phyloP scores from a whole-genome alignment of 1,140 invertebrate genomes.

The Andricus grossulariae region DNA sequence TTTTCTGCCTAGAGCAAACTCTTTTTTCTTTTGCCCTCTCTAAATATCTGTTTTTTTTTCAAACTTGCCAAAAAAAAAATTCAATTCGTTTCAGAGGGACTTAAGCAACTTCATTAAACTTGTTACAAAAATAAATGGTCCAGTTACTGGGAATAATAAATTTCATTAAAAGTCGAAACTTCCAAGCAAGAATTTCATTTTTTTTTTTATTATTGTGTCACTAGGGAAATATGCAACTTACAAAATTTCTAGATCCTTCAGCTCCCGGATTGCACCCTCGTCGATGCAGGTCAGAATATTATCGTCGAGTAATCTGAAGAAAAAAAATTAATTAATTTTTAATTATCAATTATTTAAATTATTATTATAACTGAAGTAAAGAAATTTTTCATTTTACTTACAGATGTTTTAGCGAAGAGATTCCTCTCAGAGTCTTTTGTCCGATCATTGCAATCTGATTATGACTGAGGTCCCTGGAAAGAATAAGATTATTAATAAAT shows the following conservation, averaged over 20 bases:
- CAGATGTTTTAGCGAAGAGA: conserved; percentile 87
- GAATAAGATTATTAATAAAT: neutral
- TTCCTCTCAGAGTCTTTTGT: conserved; percentile 90
- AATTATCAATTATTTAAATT: conserved; percentile 25
- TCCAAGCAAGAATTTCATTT: neutral
- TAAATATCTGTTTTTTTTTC: neutral
- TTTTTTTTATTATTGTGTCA: neutral
- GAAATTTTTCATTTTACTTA: conserved; percentile 73
- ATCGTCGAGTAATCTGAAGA: conserved; percentile 90
- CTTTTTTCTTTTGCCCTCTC: neutral
- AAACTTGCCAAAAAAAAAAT: conserved; percentile 21
- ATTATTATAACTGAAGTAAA: conserved; percentile 25
- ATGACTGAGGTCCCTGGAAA: conserved; percentile 93
- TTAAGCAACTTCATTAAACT: neutral
- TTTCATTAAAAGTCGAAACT: conserved; percentile 1
- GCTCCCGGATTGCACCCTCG: conserved; percentile 87
- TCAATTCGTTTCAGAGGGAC: neutral
- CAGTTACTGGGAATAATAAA: conserved; percentile 8
- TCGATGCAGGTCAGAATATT: conserved; percentile 96
- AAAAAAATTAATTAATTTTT: conserved; percentile 12
- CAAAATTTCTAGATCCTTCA: conserved; percentile 92
- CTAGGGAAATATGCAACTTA: conserved; percentile 76
- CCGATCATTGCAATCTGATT: conserved; percentile 93
- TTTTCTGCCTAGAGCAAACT: too few relatives aligned
- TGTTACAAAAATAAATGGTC: conserved; percentile 2